Base-by-base conservation (phyloP, 2,113 vertebrate species). In the Ibidorhyncha struthersii region DNA sequence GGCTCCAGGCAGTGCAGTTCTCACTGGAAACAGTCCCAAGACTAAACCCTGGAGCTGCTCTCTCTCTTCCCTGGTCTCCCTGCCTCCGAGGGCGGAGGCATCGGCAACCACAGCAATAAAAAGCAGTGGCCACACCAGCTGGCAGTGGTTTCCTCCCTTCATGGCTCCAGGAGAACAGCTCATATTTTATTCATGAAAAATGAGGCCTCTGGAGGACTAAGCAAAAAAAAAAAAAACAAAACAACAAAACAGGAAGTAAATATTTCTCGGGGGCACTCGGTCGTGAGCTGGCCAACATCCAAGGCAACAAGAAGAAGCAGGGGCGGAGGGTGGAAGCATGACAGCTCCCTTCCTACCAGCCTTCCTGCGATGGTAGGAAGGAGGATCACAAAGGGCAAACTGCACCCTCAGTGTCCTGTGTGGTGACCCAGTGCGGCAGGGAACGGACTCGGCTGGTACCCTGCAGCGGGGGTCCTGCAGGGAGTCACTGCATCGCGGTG, bases 141-240 rank as follows among this genome's bases (percentile, higher is more conserved):
- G 97, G 94, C 90, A 81, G 87, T 72, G 86, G 89, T 94, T 97
- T 93, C 95, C 96, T 98, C 83, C 82, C 85, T 90, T 72, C 86
- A 3, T 30, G 89, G 82, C 93, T 97, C 26, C 69, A 85, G 80
- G 86, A 96, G 84, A 93, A 91, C 95, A 95, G 86, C 95, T 98
- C 96, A 96, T 98, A 94, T 98, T 98, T 98, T 98, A 98, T 98
- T 98, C 96, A 98, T 97, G 97, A 96, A 83, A 96, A 96, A 59
- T 1, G 7, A 94, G 96, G 92, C 96, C 96, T 95, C 85, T 85
- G 78, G 96, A 97, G 93, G 49, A 50, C 93, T 90, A 82, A 32
- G 65, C 38, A 74, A 86, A 89, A 36, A 19, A 41, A 63, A 40
- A 40, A 40, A 62, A 27, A 27, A 34, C 16, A 45, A 45, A 45